phyloP scores from a whole-genome alignment of 2,888 invertebrate species.

The Cryptophagus acutangulus region DNA sequence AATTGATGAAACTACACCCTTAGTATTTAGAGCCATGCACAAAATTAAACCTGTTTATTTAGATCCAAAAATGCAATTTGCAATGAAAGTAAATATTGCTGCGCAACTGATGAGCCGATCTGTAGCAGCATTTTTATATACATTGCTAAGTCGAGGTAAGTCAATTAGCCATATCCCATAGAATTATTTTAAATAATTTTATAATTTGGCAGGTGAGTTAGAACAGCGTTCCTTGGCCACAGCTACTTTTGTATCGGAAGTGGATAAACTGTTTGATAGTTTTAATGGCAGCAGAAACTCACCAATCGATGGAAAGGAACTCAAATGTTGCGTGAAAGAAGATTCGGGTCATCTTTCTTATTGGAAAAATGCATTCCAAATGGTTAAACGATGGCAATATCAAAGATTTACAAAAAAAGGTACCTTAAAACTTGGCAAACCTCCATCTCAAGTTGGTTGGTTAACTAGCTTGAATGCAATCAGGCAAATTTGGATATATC shows the following conservation, averaged over 20 bases:
- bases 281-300: conserved; percentile 5
- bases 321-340: conserved; percentile 4
- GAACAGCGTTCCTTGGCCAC: conserved; percentile 9
- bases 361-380: conserved; percentile 2
- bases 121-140: conserved; percentile 8
- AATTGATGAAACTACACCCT: too few species aligned
- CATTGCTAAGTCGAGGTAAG: conserved; percentile 5
- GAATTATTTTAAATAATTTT: conserved; percentile 1
- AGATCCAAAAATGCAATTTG: too few species aligned
- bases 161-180: too few species aligned
- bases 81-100: too few species aligned
- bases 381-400: background rate
- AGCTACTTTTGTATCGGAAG: conserved; percentile 13
- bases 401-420: conserved; percentile 1
- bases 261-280: conserved; percentile 15
- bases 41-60: too few species aligned
- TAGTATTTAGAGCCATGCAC: too few species aligned
- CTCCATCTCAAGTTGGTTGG: conserved; percentile 5
- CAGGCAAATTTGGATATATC: background rate
- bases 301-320: conserved; percentile 7
- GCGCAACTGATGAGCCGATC: conserved; percentile 12
- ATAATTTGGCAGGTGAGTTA: conserved; percentile 10
- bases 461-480: background rate
- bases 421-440: background rate
- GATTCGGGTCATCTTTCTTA: conserved; percentile 6